Evolutionary conservation across 2,113 vertebrate genomes (phyloP).

Genomic region (Pardalotus punctatus): DNA sequence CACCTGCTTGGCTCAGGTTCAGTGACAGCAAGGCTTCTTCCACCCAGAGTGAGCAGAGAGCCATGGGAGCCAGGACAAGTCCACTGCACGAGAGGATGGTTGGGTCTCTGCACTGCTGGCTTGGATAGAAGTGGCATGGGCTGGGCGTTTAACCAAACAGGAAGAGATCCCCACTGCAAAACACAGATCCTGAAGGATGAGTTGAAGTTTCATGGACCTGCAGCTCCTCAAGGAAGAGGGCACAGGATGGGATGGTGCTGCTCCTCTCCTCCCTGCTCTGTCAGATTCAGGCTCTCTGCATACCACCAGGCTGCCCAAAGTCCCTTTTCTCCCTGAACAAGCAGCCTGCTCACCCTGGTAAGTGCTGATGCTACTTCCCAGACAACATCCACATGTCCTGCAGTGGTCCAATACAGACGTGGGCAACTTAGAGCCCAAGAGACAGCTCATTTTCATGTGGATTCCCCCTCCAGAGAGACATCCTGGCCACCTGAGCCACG

Average conservation of each 20-base stretch:
- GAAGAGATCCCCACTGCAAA: neutral
- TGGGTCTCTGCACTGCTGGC: neutral
- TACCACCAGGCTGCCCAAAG: neutral
- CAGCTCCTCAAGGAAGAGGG: neutral
- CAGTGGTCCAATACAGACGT: neutral
- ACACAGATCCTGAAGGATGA: neutral
- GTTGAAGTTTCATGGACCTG: neutral
- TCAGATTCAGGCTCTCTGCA: neutral
- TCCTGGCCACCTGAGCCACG: neutral
- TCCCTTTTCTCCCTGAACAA: neutral
- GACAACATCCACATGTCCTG: neutral
- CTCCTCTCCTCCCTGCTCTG: neutral
- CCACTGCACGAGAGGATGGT: fast-evolving
- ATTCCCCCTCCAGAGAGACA: neutral
- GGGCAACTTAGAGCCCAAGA: neutral
- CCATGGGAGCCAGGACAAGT: neutral
- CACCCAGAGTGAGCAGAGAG: neutral
- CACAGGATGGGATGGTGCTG: neutral
- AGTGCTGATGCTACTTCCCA: neutral
- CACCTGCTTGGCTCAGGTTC: neutral
- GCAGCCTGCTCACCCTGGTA: neutral
- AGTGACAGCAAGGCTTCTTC: neutral
- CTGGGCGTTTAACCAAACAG: neutral
- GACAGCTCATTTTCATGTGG: neutral
- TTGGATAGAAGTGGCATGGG: neutral